A percentile compares a stretch with the other conserved stretches of the same genome.
Evolutionary conservation across 2,797 vertebrate species (phyloP).

Genomic region (Enteromius anoplus): DNA sequence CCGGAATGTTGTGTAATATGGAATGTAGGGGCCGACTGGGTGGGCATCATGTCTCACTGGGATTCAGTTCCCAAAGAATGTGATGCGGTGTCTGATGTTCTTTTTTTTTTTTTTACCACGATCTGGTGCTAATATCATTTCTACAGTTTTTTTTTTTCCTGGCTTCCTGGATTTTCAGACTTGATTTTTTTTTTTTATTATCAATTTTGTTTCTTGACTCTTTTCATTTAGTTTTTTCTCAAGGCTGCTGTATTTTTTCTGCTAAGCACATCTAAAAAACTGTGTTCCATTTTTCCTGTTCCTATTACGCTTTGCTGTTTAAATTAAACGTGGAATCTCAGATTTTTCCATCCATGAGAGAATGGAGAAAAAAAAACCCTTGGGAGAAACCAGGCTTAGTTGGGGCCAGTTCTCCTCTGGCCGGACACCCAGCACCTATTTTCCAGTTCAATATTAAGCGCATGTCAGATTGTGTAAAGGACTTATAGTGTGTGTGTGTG

Average conservation of each 20-base stretch:
- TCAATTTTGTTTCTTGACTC: too few species aligned
- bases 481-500: too few species aligned
- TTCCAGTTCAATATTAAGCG: too few species aligned
- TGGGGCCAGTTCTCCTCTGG: too few species aligned
- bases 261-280: not conserved
- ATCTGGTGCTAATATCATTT: not conserved
- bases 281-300: not conserved
- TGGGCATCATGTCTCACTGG: slow-evolving; percentile 47
- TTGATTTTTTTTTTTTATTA: too few species aligned
- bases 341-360: not conserved
- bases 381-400: too few species aligned
- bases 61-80: not conserved
- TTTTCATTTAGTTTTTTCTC: not conserved
- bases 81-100: not conserved
- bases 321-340: not conserved
- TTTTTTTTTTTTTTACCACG: not conserved
- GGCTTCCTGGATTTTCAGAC: too few species aligned
- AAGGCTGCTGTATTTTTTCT: not conserved
- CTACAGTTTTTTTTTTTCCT: not conserved
- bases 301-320: not conserved
- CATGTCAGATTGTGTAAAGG: too few species aligned
- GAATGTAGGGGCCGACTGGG: slow-evolving; percentile 74
- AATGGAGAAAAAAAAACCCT: too few species aligned
- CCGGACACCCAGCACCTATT: too few species aligned
- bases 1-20: slow-evolving; percentile 74